Base-by-base conservation (phyloP, 2,888 invertebrate species). In the Muscina levida region DNA sequence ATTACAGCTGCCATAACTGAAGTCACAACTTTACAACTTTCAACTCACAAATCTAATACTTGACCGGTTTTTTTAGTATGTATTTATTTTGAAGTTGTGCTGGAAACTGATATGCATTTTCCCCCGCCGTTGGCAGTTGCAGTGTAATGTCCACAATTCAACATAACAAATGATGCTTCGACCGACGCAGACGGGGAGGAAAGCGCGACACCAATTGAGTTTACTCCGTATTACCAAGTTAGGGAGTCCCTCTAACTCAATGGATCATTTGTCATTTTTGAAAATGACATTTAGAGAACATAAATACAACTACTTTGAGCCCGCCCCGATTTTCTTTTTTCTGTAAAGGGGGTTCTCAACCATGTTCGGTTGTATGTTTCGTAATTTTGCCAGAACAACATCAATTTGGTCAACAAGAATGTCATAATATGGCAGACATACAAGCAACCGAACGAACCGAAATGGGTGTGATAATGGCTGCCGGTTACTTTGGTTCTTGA, bases 251-350 rank as follows among this genome's bases (percentile, higher is more conserved):
- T 48, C 17, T 37, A 68, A 37, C n/a, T 19, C 17, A 13, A 68
- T 26, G 65, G 53, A 72, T 77, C 77, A 75, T 81, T 81, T 71
- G 68, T 81, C 74, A 81, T 74, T 75, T 26, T 65, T 39, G 72
- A 72, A 77, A 56, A 56, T 77, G 74, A 72, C 77, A 81, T 77
- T 72, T 77, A 65, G 74, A 68, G 77, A 68, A 72, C 74, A 75
- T 78, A 68, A 72, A 72, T 56, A 72, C 65, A 57, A 67, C 51
- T 19, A 22, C 19, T 22, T 22, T 42, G 46, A 51, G 44, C 48
- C 70, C 70, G 46, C 66, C 51, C n/a, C 42, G 22, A 31, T 19
- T n/a, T n/a, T 62, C 59, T 37, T 59, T 15, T 8, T 56, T 39
- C 56, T 11, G 26, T 3, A 57, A 15, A 19, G n/a, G 8, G 31